These are phyloP conservation scores for Podilymbus podiceps DNA, from an alignment of 2,113 vertebrate species.

Conservation along the genomic window DNA sequence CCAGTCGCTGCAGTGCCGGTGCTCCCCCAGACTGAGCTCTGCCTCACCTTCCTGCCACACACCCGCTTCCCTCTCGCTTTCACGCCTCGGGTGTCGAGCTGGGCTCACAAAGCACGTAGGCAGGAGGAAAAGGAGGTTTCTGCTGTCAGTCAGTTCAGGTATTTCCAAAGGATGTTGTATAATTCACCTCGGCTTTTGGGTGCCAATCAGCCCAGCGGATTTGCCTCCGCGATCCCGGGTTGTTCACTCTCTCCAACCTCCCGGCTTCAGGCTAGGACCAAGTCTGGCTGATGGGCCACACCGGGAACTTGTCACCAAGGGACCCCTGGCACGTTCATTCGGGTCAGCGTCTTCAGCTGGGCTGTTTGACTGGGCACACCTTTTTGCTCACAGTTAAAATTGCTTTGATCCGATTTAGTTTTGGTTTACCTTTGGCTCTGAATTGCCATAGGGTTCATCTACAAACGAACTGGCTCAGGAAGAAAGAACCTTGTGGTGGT, in stretches of 20 bases:
- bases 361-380: neutral
- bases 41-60: neutral
- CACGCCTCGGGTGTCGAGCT: neutral
- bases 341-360: neutral
- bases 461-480: neutral
- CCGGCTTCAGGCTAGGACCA: neutral
- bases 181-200: neutral
- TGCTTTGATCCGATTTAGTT: fast-evolving
- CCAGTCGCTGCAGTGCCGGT: neutral
- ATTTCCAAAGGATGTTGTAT: neutral
- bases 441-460: neutral
- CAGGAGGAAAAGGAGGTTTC: neutral
- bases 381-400: neutral
- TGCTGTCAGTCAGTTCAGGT: neutral
- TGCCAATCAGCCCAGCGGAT: neutral
- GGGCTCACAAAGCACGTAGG: neutral
- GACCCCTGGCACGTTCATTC: fast-evolving
- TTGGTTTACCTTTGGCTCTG: neutral
- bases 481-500: neutral
- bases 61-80: neutral
- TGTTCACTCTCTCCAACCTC: neutral
- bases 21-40: neutral
- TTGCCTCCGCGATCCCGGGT: fast-evolving
- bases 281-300: neutral
- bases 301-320: neutral